These are phyloP conservation scores for Hozukius guyotensis DNA, from an alignment of 2,797 vertebrate genomes.

Conservation along the genomic window DNA sequence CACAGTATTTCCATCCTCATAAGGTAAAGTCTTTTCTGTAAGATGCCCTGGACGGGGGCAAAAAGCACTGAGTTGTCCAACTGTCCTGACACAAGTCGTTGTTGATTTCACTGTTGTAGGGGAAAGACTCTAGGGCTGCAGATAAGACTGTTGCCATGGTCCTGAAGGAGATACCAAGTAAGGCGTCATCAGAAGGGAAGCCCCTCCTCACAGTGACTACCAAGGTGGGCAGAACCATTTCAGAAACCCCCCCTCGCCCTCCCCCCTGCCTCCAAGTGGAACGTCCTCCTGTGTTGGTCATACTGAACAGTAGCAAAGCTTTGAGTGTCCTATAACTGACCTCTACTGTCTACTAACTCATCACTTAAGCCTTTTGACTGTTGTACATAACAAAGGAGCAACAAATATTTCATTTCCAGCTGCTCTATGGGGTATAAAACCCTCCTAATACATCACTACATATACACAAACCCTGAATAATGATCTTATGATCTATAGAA, in stretches of 20 bases:
- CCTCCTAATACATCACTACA: conserved; percentile 4
- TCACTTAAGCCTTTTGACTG: conserved; percentile 35
- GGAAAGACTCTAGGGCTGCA: conserved; percentile 99
- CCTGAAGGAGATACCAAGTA: conserved; percentile 99
- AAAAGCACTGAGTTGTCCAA: conserved; percentile 75
- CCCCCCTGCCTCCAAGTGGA: conserved; percentile 72
- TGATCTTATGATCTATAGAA: conserved; percentile 23
- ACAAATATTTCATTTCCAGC: conserved; percentile 66
- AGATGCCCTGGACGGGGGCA: conserved; percentile 65
- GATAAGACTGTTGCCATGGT: conserved; percentile 99
- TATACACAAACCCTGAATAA: conserved; percentile 18
- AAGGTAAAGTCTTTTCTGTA: conserved; percentile 69
- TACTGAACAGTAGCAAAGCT: conserved; percentile 64
- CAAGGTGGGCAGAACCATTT: conserved; percentile 97
- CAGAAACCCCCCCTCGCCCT: conserved; percentile 49
- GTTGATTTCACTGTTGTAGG: conserved; percentile 99
- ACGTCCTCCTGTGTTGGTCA: conserved; percentile 76
- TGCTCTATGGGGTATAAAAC: conserved; percentile 82
- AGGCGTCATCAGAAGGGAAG: conserved; percentile 99
- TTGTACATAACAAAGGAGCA: conserved; percentile 51
- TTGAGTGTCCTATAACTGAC: conserved; percentile 73
- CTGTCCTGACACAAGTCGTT: conserved; percentile 95
- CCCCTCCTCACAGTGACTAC: conserved; percentile 99
- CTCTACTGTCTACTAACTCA: conserved; percentile 71
- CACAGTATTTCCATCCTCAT: conserved; percentile 68